These are phyloP conservation scores for Amphiprion clarkii DNA, from an alignment of 2,797 vertebrate genomes.

Conservation along the genomic window DNA sequence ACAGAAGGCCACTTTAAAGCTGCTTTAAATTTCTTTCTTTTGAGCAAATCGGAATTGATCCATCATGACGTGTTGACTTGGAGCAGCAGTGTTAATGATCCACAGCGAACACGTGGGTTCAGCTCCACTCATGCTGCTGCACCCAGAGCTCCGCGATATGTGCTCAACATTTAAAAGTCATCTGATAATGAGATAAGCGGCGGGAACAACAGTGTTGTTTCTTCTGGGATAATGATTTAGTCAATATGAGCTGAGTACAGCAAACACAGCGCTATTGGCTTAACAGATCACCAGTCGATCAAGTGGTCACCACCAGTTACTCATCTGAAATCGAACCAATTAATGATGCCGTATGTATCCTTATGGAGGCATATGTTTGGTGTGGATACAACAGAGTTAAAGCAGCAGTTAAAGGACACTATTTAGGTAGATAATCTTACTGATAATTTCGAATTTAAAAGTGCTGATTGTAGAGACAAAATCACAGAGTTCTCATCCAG, in stretches of 20 bases:
- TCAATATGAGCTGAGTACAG: slow-evolving; percentile 65
- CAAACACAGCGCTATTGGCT: slow-evolving; percentile 64
- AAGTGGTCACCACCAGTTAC: slow-evolving; percentile 27
- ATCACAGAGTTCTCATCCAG: not conserved
- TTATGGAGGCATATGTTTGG: slow-evolving; percentile 11
- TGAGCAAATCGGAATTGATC: not conserved
- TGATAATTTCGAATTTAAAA: not conserved
- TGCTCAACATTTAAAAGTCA: slow-evolving; percentile 72
- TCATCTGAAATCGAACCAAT: slow-evolving; percentile 18
- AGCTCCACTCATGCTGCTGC: slow-evolving; percentile 1
- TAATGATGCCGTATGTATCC: not conserved
- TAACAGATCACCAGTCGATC: slow-evolving; percentile 59
- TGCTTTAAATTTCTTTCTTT: too few relatives aligned
- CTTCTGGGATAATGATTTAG: slow-evolving; percentile 56
- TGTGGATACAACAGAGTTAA: not conserved
- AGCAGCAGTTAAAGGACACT: not conserved
- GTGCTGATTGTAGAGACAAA: not conserved
- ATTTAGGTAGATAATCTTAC: not conserved
- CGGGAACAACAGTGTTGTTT: not conserved
- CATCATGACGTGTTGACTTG: not conserved
- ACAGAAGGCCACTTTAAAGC: too few relatives aligned
- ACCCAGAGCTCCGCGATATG: slow-evolving; percentile 47
- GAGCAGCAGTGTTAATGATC: slow-evolving; percentile 38
- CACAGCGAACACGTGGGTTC: slow-evolving; percentile 1
- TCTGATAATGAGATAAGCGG: slow-evolving; percentile 67